Evolutionary conservation across 2,113 vertebrate genomes (phyloP).

Genomic region (Lampris megalopsis): DNA sequence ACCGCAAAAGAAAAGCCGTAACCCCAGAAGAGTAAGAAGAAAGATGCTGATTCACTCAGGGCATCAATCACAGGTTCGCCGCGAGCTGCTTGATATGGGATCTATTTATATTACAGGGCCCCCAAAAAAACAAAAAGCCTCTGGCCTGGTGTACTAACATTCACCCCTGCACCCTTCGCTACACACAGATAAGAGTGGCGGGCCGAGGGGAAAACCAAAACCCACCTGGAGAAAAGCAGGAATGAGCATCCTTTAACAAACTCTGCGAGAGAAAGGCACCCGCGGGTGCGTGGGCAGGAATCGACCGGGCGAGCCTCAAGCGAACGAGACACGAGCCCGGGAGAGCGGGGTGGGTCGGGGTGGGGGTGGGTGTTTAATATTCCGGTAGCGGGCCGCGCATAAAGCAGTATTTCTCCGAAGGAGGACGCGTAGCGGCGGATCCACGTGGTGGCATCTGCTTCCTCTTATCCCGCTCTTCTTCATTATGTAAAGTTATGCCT

Average conservation of each 20-base stretch:
- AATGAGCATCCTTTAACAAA: slow-evolving; percentile 67
- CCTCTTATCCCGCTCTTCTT: slow-evolving; percentile 69
- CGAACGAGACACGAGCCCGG: no score
- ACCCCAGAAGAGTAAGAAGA: slow-evolving; percentile 29
- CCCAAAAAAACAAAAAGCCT: not conserved
- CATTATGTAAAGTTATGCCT: slow-evolving; percentile 79
- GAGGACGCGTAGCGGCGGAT: slow-evolving; percentile 69
- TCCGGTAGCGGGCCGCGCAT: slow-evolving; percentile 63
- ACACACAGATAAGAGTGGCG: slow-evolving; percentile 50
- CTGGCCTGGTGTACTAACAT: no score
- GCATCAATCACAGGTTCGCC: no score
- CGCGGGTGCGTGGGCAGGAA: no score
- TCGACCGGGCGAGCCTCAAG: no score
- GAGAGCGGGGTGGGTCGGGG: slow-evolving; percentile 62
- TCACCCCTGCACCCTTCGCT: not conserved
- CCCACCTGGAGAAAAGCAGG: slow-evolving; percentile 50
- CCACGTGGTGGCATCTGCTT: slow-evolving; percentile 77
- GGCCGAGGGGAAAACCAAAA: slow-evolving; percentile 1
- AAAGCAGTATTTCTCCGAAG: slow-evolving; percentile 77
- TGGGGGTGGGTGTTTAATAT: slow-evolving; percentile 71
- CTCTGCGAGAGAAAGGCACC: slow-evolving; percentile 46
- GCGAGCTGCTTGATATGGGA: slow-evolving; percentile 22
- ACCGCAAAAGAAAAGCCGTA: slow-evolving; percentile 23
- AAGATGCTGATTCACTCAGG: no score
- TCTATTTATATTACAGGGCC: slow-evolving; percentile 28